Base-by-base conservation (phyloP, 2,797 vertebrate species). In the Rhodeus uyekii region DNA sequence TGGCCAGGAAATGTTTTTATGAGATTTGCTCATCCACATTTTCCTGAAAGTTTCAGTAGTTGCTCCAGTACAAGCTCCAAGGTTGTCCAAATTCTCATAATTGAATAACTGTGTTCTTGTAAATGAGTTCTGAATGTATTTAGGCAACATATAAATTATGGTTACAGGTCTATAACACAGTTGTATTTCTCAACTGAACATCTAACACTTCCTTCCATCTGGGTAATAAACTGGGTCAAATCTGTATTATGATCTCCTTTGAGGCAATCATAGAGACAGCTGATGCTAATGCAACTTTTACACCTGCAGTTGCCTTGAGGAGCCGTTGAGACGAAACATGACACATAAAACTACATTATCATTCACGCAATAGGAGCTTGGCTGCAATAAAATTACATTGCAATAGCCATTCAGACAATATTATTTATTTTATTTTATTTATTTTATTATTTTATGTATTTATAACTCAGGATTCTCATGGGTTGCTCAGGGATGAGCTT, bases 201-300 rank as follows among this genome's bases (percentile, higher is more conserved):
- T 48, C 3, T 24, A 71, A 69, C 8, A 83, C 50, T 83, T 83
- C 63, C 81, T 58, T 60, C 38, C 19, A 68, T 53, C 36, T 69
- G 64, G 22, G 27, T 61, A 50, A 78, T 77, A 76, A 82, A 83
- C 48, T 60, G 38, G 48, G 38, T 78, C 75, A 44, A 63, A 77
- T 55, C 38, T 69, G 75, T 76, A 50, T 81, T 73, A 63, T 64
- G 61, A 76, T 83, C 65, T 69, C 63, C 63, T 60, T 22, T 68
- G 42, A 83, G 58, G 64, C 65, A 44, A 22, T 75, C 72, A 61
- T 24, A 61, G 22, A 80, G 19, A 74, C 68, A 74, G 27, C 53
- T 44, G 69, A 78, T 48, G 38, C 69, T 74, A 69, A 78, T 78
- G 34, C 76, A 83, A 69, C 50, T 78, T 55, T 39, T 61, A 77